A percentile compares a stretch with the other conserved stretches of the same genome.
These are phyloP conservation scores for Carterocephalus palaemon DNA, from an alignment of 2,888 invertebrate genomes.

Conservation along the genomic window DNA sequence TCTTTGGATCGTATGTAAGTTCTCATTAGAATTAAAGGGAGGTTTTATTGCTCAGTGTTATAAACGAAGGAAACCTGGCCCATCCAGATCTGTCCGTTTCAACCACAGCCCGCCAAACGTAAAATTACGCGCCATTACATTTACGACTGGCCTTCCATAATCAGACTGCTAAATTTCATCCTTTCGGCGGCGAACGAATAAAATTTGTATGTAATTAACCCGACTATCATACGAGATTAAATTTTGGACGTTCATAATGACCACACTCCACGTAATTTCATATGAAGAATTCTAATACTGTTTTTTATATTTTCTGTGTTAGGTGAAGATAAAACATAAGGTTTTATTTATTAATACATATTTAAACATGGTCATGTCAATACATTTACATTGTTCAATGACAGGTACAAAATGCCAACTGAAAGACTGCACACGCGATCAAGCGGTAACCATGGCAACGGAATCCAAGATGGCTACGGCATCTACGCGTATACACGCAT, in stretches of 20 bases:
- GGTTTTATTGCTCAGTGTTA: slow-evolving; percentile 12
- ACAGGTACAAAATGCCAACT: slow-evolving; percentile 20
- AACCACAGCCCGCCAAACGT: slow-evolving; percentile 21
- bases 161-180: slow-evolving; percentile 25
- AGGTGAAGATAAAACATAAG: slow-evolving; percentile 7
- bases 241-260: slow-evolving; percentile 19
- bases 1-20: slow-evolving; percentile 1
- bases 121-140: slow-evolving; percentile 26
- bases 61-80: slow-evolving; percentile 5
- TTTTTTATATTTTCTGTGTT: slow-evolving; percentile 20
- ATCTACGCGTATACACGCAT: slow-evolving; percentile 44
- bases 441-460: slow-evolving; percentile 60
- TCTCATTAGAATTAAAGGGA: slow-evolving; percentile 1
- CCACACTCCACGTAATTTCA: slow-evolving; percentile 11
- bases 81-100: slow-evolving; percentile 19
- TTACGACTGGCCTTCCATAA: slow-evolving; percentile 26
- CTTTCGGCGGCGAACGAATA: slow-evolving; percentile 25
- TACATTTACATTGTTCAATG: too few species aligned
- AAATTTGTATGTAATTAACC: slow-evolving; percentile 26
- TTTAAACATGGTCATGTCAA: too few species aligned
- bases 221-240: slow-evolving; percentile 24
- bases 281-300: slow-evolving; percentile 23
- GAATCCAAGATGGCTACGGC: slow-evolving; percentile 65
- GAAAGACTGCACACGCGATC: slow-evolving; percentile 44
- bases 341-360: too few species aligned